Percentiles rank a stretch among this genome's conserved stretches.
Conservation (phyloP, 1,140 invertebrate species). For the Trypoxylus dichotomus region DNA sequence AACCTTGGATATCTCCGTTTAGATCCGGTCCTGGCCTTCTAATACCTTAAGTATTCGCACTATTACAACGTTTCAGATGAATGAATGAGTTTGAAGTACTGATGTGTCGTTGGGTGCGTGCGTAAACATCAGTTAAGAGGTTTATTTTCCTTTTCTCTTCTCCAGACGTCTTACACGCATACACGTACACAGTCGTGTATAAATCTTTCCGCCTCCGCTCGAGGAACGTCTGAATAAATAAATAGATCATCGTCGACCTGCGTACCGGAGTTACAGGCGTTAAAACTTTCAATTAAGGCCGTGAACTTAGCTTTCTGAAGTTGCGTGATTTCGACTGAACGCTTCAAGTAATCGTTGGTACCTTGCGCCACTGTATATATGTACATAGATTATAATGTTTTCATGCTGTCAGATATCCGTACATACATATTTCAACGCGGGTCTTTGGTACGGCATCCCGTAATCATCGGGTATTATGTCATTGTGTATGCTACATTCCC, state of each 20-base stretch:
- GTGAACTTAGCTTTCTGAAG: background rate
- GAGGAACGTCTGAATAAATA: background rate
- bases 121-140: background rate
- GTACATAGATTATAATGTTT: too few relatives aligned
- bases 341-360: background rate
- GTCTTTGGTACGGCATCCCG: background rate
- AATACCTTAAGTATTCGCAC: background rate
- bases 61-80: background rate
- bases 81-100: background rate
- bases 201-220: background rate
- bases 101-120: background rate
- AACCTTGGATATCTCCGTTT: background rate
- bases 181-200: background rate
- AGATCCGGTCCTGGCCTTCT: background rate
- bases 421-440: background rate
- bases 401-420: background rate
- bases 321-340: background rate
- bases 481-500: background rate
- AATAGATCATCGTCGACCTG: background rate
- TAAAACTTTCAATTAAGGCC: background rate
- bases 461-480: background rate
- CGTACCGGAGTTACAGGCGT: background rate
- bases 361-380: background rate
- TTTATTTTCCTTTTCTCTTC: constrained; percentile 3
- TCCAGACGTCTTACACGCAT: background rate